Base-by-base conservation (phyloP, 1,140 invertebrate genomes). In the Coelopa frigida region DNA sequence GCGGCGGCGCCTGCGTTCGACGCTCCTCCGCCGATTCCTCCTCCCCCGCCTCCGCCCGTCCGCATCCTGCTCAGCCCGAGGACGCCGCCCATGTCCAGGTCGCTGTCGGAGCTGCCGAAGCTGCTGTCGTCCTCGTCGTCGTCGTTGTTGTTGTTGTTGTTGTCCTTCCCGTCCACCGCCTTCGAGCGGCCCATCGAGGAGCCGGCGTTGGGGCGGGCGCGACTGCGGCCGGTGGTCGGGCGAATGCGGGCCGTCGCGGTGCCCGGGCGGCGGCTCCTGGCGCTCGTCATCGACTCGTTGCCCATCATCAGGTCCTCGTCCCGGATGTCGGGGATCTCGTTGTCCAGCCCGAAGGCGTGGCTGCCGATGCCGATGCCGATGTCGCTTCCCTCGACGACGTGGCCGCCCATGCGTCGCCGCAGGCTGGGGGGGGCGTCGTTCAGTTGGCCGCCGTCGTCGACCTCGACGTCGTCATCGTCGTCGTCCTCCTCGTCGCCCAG, bases 181-280 rank as follows among this genome's bases (percentile, higher is more conserved):
- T 5, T 36, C 32, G 5, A 22, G 12, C 24, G 12, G 18, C 18
- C n/a, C 21, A 2, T 7, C 11, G 33, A 12, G 29, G 31, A 20
- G 32, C 32, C 12, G 24, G 32, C 22, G 27, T 15, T 4, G 17
- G n/a, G 1, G 32, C 31, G 44, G 47, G 5, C 54, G 54, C 62
- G 53, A 29, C 50, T 60, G 12, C 61, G 59, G 15, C 61, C 64
- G 2, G 64, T 68, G 22, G 61, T 63, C 24, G 64, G 64, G n/a
- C 64, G 50, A 2, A 58, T 53, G 21, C 59, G 54, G n/a, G 59
- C 56, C 22, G 54, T 63, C 18, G 63, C 55, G 5, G 62, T 66
- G 1, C 55, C 52, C 0, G 62, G 62, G 6, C 62, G 50, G 27
- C 59, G 58, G 23, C 44, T 41, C 7, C 21, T 46, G 12, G 38